A percentile compares a stretch with the other conserved stretches of the same genome.
phyloP scores from a whole-genome alignment of 2,797 vertebrate genomes.

The Odontamblyopus lacepedii region DNA sequence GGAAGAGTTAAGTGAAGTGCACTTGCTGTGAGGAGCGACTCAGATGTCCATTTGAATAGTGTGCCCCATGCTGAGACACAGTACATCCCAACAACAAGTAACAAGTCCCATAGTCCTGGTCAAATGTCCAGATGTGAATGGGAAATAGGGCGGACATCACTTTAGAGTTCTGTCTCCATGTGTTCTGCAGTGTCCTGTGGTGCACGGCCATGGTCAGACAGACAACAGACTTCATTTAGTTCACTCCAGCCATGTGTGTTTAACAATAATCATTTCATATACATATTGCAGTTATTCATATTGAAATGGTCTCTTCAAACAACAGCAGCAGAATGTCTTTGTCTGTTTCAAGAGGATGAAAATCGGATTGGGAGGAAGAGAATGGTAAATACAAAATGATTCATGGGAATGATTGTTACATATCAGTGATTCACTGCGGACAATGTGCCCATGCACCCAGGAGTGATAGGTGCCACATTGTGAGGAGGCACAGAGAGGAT shows the following conservation, averaged over 20 bases:
- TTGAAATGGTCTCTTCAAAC: constrained; percentile 52
- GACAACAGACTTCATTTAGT: not conserved
- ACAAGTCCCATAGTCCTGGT: constrained; percentile 33
- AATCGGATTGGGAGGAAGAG: constrained; percentile 68
- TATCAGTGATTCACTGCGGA: constrained; percentile 67
- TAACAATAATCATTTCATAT: constrained; percentile 12
- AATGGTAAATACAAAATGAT: constrained; percentile 75
- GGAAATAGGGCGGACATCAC: constrained; percentile 52
- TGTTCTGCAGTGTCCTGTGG: constrained; percentile 45
- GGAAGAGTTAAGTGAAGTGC: constrained; percentile 71
- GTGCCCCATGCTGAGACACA: constrained; percentile 56
- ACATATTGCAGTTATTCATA: constrained; percentile 30
- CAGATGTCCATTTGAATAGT: constrained; percentile 74
- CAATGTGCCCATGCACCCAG: constrained; percentile 74
- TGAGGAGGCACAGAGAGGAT: constrained; percentile 77
- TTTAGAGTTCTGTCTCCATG: constrained; percentile 35
- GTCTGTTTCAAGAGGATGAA: constrained; percentile 70
- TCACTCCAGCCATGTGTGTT: not conserved
- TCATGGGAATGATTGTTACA: constrained; percentile 75
- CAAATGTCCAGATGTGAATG: constrained; percentile 63
- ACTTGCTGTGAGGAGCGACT: constrained; percentile 72
- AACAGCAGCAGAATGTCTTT: constrained; percentile 51
- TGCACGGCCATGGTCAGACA: constrained; percentile 26
- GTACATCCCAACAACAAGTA: constrained; percentile 51
- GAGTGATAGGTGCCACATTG: constrained; percentile 80